These are phyloP conservation scores for Sceloporus undulatus DNA, from an alignment of 2,113 vertebrate genomes.

Conservation along the genomic window DNA sequence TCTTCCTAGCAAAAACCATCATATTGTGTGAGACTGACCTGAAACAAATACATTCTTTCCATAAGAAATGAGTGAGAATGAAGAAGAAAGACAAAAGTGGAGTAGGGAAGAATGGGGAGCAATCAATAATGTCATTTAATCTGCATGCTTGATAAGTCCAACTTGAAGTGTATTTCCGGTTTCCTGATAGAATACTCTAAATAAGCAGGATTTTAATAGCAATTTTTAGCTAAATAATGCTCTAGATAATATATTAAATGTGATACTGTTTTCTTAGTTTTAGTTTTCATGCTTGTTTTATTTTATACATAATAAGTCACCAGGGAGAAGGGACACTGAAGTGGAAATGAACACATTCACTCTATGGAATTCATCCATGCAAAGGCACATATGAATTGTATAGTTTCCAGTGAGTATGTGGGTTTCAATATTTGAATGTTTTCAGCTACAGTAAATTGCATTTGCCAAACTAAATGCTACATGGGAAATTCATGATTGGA, in stretches of 20 bases:
- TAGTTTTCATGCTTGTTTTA: constrained; percentile 27
- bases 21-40: constrained; percentile 23
- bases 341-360: neutral
- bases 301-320: constrained; percentile 54
- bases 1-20: constrained; percentile 15
- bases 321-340: neutral
- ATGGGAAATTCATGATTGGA: neutral
- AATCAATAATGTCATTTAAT: constrained; percentile 30
- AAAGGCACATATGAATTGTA: neutral
- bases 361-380: neutral
- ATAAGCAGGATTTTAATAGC: constrained; percentile 11
- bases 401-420: neutral
- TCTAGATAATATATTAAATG: constrained; percentile 29
- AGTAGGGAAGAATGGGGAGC: neutral
- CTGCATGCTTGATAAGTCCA: constrained; percentile 25
- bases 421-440: neutral
- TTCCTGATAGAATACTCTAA: constrained; percentile 43
- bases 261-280: constrained; percentile 11
- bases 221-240: constrained; percentile 6
- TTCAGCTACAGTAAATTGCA: neutral
- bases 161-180: constrained; percentile 4
- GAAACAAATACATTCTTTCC: neutral
- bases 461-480: neutral
- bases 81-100: neutral
- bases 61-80: constrained; percentile 10